These are phyloP conservation scores for Ageneiosus marmoratus DNA, from an alignment of 2,113 vertebrate species.

Conservation along the genomic window DNA sequence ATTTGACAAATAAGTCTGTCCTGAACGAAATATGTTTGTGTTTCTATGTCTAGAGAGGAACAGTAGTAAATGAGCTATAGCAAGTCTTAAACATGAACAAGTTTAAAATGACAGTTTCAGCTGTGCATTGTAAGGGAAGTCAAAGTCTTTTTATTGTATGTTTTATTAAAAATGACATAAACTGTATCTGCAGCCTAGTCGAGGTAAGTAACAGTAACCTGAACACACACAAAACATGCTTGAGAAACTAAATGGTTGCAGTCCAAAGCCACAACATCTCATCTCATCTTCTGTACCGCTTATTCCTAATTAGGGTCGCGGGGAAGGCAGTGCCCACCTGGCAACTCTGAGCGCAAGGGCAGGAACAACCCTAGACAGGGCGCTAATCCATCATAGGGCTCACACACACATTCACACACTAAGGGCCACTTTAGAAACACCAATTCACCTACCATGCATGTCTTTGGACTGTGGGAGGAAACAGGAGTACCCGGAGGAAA, in stretches of 20 bases:
- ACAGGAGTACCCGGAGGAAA: no score
- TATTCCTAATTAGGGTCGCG: no score
- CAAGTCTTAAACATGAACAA: neutral
- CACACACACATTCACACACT: no score
- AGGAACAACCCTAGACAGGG: no score
- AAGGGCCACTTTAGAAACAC: no score
- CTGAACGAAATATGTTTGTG: neutral
- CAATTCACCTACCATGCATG: no score
- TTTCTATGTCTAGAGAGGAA: neutral
- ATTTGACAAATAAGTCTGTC: neutral
- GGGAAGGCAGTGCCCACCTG: no score
- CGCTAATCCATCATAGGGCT: no score
- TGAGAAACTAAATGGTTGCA: neutral
- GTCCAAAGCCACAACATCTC: neutral
- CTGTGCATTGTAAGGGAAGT: neutral
- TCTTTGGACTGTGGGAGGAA: no score
- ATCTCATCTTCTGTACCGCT: no score
- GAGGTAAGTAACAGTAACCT: neutral
- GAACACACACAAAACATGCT: neutral
- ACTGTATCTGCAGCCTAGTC: neutral
- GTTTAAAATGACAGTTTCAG: neutral
- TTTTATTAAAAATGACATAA: neutral
- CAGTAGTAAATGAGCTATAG: neutral
- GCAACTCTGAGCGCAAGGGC: no score
- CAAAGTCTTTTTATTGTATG: neutral